A percentile compares a stretch with the other conserved stretches of the same genome.
Conservation (phyloP, 2,797 vertebrate species). For the Pseudochirops corinnae region DNA sequence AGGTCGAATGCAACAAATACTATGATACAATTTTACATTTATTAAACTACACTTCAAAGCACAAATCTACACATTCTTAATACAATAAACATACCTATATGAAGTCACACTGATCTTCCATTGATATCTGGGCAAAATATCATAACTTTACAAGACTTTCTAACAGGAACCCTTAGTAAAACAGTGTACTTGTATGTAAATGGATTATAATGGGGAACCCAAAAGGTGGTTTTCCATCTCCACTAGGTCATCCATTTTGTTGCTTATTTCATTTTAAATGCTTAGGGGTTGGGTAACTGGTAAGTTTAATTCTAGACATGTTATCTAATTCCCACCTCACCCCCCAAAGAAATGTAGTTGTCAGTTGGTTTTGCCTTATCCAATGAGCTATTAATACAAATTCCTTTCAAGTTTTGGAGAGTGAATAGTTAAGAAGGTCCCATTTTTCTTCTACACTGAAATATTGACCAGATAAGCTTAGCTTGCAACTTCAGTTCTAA, state of each 20-base stretch:
- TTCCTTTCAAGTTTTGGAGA: conserved; percentile 86
- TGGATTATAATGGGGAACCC: conserved; percentile 89
- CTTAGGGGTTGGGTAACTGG: conserved; percentile 86
- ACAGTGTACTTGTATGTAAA: conserved; percentile 94
- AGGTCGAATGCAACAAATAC: conserved; percentile 90
- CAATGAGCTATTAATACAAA: conserved; percentile 82
- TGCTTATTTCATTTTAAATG: conserved; percentile 90
- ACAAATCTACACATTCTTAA: conserved; percentile 93
- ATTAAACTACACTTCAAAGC: conserved; percentile 92
- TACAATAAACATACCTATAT: conserved; percentile 88
- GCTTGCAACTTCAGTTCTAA: conserved; percentile 87
- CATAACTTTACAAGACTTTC: conserved; percentile 93
- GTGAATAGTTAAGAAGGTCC: conserved; percentile 84
- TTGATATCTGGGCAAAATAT: conserved; percentile 88
- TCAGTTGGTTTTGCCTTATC: conserved; percentile 89
- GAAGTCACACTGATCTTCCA: conserved; percentile 89
- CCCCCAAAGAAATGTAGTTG: conserved; percentile 85
- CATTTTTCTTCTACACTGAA: conserved; percentile 88
- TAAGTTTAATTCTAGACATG: conserved; percentile 84
- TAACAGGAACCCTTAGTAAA: conserved; percentile 92
- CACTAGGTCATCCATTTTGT: conserved; percentile 94
- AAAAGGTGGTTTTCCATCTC: conserved; percentile 90
- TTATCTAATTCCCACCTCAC: conserved; percentile 84
- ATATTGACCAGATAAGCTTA: conserved; percentile 94
- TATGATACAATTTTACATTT: conserved; percentile 91